phyloP scores from a whole-genome alignment of 2,113 vertebrate genomes.

The Geothlypis trichas region DNA sequence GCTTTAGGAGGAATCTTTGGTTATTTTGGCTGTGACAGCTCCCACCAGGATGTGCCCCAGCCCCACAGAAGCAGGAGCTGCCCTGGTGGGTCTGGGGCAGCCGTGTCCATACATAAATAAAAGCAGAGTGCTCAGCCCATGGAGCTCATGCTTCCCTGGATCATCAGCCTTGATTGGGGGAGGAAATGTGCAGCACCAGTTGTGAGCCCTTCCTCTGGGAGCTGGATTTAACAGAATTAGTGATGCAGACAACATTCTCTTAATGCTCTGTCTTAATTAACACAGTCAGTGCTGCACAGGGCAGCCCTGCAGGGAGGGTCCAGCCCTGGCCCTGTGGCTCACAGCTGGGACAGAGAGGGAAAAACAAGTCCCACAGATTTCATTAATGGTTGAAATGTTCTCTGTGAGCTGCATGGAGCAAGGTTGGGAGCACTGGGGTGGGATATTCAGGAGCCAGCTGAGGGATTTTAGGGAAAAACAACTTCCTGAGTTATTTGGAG shows the following conservation, averaged over 20 bases:
- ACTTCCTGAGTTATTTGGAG: background rate
- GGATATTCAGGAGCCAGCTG: background rate
- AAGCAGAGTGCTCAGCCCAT: background rate
- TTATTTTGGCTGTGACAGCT: background rate
- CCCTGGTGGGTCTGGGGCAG: background rate
- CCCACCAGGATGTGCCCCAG: background rate
- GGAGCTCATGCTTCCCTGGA: background rate
- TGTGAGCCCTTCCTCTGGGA: background rate
- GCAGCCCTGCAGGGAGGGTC: background rate
- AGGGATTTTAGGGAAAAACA: background rate
- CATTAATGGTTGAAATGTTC: background rate
- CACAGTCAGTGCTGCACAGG: background rate
- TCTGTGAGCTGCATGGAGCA: background rate
- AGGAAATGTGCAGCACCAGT: background rate
- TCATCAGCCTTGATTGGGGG: constrained; percentile 20
- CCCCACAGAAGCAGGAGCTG: background rate
- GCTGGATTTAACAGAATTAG: background rate
- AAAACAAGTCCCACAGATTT: background rate
- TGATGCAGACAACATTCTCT: background rate
- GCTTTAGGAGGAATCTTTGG: background rate
- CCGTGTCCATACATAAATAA: background rate
- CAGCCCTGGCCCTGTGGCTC: background rate
- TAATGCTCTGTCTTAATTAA: background rate
- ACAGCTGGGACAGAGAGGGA: background rate
- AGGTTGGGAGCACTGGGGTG: background rate